These are phyloP conservation scores for Drosophila histrio DNA, from an alignment of 2,888 invertebrate species.

Conservation along the genomic window DNA sequence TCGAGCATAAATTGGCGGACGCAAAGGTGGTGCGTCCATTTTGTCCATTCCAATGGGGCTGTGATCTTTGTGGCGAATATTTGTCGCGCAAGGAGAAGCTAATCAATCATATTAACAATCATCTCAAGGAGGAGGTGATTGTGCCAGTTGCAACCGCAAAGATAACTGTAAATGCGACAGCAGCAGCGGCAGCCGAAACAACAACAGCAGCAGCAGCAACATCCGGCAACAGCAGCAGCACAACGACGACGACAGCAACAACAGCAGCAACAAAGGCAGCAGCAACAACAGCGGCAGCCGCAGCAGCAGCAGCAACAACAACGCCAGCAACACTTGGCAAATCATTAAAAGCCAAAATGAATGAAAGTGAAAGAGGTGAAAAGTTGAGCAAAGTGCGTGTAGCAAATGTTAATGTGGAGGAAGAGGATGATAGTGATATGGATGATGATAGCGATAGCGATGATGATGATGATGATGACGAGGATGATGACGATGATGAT, in stretches of 20 bases:
- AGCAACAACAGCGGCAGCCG: background rate
- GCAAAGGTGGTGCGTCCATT: conserved; percentile 82
- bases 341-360: background rate
- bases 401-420: conserved; percentile 54
- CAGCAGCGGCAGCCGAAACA: conserved; percentile 15
- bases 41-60: conserved; percentile 84
- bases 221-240: conserved; percentile 19
- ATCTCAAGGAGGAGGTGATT: conserved; percentile 81
- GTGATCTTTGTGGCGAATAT: conserved; percentile 83
- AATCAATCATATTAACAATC: conserved; percentile 83
- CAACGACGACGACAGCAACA: conserved; percentile 13
- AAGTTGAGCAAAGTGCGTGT: conserved; percentile 38
- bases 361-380: background rate
- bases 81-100: conserved; percentile 84
- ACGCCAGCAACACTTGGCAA: background rate
- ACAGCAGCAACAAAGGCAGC: conserved; percentile 13
- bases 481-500: conserved; percentile 47
- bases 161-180: background rate
- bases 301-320: background rate
- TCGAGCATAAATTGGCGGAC: conserved; percentile 83
- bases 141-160: conserved; percentile 58
- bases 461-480: conserved; percentile 44
- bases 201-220: conserved; percentile 10
- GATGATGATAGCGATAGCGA: conserved; percentile 45
- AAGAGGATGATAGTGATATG: conserved; percentile 46